Conservation (phyloP, 2,888 invertebrate species). For the Scaptomyza cyrtandrae region DNA sequence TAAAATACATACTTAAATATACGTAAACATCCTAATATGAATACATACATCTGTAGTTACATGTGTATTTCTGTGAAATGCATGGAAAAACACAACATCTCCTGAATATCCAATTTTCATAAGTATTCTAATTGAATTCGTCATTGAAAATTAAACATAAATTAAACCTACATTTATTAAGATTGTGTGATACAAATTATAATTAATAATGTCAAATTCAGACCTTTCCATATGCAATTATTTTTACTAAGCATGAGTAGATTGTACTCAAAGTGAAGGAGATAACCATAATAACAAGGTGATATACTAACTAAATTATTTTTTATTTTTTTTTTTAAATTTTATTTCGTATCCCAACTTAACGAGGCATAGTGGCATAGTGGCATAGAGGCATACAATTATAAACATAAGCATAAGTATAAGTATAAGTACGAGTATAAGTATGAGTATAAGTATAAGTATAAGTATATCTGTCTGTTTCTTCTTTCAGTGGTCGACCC, state of each 20-base stretch:
- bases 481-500: too few relatives aligned
- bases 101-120: neutral
- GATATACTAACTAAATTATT: too few relatives aligned
- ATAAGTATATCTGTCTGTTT: too few relatives aligned
- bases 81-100: conserved; percentile 5
- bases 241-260: neutral
- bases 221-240: neutral
- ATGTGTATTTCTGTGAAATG: neutral
- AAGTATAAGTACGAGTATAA: too few relatives aligned
- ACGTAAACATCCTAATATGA: conserved; percentile 16
- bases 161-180: neutral
- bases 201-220: neutral
- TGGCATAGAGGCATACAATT: too few relatives aligned
- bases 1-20: conserved; percentile 41
- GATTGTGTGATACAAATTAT: neutral
- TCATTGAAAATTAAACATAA: neutral
- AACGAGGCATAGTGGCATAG: too few relatives aligned
- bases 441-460: too few relatives aligned
- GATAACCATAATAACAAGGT: too few relatives aligned
- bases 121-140: neutral
- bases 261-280: too few relatives aligned
- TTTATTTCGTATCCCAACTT: too few relatives aligned
- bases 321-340: too few relatives aligned
- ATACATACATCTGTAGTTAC: neutral
- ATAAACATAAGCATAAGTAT: too few relatives aligned